A percentile compares a stretch with the other conserved stretches of the same genome.
Evolutionary conservation across 2,113 vertebrate genomes (phyloP).

Genomic region (Aleadryas rufinucha): DNA sequence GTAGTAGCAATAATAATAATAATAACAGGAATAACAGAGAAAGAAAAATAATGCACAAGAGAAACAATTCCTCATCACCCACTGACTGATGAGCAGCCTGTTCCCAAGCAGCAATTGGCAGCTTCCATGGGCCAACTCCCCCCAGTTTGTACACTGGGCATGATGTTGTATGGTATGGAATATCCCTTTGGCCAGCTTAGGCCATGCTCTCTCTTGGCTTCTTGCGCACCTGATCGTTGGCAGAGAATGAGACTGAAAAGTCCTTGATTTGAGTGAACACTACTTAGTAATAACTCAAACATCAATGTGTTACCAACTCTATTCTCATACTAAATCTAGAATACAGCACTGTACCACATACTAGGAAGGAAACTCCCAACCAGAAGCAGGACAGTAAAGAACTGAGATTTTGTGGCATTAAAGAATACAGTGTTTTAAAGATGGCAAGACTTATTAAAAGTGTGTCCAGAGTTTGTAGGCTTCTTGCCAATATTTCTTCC

Average conservation of each 20-base stretch:
- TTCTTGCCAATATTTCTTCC: not conserved
- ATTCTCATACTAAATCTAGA: not conserved
- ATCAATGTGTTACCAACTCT: not conserved
- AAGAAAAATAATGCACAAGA: not conserved
- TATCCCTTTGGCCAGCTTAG: not conserved
- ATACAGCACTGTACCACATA: not conserved
- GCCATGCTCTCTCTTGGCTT: not conserved
- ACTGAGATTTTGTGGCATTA: not conserved
- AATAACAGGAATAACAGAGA: not conserved
- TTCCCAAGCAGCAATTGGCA: not conserved
- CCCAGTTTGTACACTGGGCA: not conserved
- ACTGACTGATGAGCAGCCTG: not conserved
- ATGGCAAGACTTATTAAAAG: not conserved
- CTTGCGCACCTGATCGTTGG: not conserved
- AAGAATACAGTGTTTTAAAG: not conserved
- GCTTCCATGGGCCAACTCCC: not conserved
- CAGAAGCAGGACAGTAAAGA: not conserved
- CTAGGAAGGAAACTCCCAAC: not conserved
- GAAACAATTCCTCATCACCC: not conserved
- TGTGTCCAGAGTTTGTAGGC: not conserved
- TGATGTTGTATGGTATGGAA: not conserved
- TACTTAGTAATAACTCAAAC: not conserved
- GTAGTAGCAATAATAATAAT: no score
- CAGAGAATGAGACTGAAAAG: not conserved
- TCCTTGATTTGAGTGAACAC: not conserved